A percentile compares a stretch with the other conserved stretches of the same genome.
These are phyloP conservation scores for Elgonia sp. DNA, from an alignment of 2,888 invertebrate species.

Conservation along the genomic window DNA sequence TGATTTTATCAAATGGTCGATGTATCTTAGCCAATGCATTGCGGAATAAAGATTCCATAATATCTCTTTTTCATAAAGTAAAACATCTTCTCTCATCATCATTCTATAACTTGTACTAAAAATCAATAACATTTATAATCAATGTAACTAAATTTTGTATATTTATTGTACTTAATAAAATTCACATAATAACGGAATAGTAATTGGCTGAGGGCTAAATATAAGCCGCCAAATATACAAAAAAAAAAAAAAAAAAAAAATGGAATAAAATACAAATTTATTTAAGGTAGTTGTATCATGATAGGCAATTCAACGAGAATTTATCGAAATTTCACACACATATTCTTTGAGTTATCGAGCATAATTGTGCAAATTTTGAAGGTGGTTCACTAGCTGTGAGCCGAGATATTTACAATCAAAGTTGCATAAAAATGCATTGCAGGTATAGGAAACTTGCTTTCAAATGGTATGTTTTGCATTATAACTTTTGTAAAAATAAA, in stretches of 20 bases:
- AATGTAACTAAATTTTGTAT: background rate
- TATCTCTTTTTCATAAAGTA: slow-evolving; percentile 99
- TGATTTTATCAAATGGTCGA: slow-evolving; percentile 97
- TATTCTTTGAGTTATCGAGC: background rate
- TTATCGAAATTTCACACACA: background rate
- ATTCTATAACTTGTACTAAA: slow-evolving; percentile 88
- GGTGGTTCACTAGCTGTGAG: background rate
- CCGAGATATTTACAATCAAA: slow-evolving; percentile 10
- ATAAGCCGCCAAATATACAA: too few relatives aligned
- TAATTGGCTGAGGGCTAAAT: too few relatives aligned
- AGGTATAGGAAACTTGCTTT: background rate
- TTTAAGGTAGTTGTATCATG: slow-evolving; percentile 22
- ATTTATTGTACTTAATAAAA: background rate
- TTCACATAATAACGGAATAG: background rate
- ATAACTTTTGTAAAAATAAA: background rate
- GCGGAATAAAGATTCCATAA: slow-evolving; percentile 98
- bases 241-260: too few relatives aligned
- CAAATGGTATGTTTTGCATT: background rate
- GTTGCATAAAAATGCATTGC: background rate
- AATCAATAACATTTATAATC: background rate
- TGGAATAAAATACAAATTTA: too few relatives aligned
- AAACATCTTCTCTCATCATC: slow-evolving; percentile 99
- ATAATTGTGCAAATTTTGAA: background rate
- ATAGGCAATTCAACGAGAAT: background rate
- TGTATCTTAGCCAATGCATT: slow-evolving; percentile 99